Evolutionary conservation across 2,888 invertebrate species (phyloP), one percentile per base, ranked within the genome.

Genomic region (Megamerina dolium): DNA sequence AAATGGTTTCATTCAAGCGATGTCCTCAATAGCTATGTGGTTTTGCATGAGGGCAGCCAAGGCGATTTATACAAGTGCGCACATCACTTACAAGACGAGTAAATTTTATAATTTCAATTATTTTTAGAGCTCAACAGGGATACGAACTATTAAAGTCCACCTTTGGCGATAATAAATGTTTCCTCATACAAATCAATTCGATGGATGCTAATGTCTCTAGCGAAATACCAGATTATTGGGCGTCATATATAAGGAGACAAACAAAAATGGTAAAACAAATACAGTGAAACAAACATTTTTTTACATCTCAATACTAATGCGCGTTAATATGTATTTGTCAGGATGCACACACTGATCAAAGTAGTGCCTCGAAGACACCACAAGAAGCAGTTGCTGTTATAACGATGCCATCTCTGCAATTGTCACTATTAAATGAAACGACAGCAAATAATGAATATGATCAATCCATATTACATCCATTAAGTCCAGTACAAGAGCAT

Each of bases 171-270:
- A 79, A 81, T 58, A 85, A 86, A 64, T 95, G 95, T 70, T 93
- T 94, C 66, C 75, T 96, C 59, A 74, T 97, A 44, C 82, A 84
- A 66, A 85, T 95, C 50, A 97, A 96, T 73, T 94, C 95, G 2
- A 78, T 83, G 56, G 78, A 76, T 37, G 74, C 76, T 1, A 76
- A 77, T 14, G 73, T 75, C 37, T 74, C 77, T 35, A 66, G 72
- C 46, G 78, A 82, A 64, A 70, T 83, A 63, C 82, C 85, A 9
- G 93, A 95, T 74, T 85, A 85, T 13, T 95, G 95, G 95, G 77
- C 80, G 54, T 82, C 83, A 52, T 89, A 81, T 70, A 77, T 93
- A 39, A 79, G 78, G 43, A 77, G 79, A 44, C 75, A 78, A 53
- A 69, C 74, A 29, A 79, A 79, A 54, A 49, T 67, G 30, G 77